Evolutionary conservation across 2,113 vertebrate species (phyloP).

Genomic region (Danionella cerebrum): DNA sequence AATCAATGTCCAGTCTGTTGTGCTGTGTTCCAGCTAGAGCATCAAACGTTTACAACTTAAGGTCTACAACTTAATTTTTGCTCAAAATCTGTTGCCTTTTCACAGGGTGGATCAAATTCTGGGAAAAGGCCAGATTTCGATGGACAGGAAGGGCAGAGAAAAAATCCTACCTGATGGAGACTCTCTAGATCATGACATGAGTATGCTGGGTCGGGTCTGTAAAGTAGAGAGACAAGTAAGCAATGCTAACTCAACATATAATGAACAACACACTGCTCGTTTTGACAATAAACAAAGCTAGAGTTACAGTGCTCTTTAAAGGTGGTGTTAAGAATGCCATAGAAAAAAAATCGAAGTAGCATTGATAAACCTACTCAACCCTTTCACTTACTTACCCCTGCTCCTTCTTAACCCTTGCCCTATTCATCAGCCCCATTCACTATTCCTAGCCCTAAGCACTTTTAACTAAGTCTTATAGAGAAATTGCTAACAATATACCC

Average conservation of each 20-base stretch:
- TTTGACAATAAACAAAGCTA: too few relatives aligned
- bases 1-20: slow-evolving; percentile 30
- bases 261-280: background rate
- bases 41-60: background rate
- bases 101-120: slow-evolving; percentile 94
- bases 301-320: too few relatives aligned
- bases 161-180: slow-evolving; percentile 85
- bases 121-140: slow-evolving; percentile 89
- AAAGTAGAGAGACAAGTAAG: slow-evolving; percentile 96
- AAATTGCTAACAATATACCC: too few relatives aligned
- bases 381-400: too few relatives aligned
- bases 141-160: slow-evolving; percentile 86
- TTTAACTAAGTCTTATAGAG: too few relatives aligned
- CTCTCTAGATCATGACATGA: slow-evolving; percentile 77
- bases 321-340: too few relatives aligned
- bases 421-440: too few relatives aligned
- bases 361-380: too few relatives aligned
- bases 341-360: too few relatives aligned
- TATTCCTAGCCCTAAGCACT: too few relatives aligned
- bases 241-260: background rate
- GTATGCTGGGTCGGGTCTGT: slow-evolving; percentile 94
- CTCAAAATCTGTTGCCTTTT: slow-evolving; percentile 38
- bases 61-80: background rate
- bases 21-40: background rate
- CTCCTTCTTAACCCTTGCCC: too few relatives aligned